Conservation (phyloP, 2,113 vertebrate species). For the Cervus canadensis region DNA sequence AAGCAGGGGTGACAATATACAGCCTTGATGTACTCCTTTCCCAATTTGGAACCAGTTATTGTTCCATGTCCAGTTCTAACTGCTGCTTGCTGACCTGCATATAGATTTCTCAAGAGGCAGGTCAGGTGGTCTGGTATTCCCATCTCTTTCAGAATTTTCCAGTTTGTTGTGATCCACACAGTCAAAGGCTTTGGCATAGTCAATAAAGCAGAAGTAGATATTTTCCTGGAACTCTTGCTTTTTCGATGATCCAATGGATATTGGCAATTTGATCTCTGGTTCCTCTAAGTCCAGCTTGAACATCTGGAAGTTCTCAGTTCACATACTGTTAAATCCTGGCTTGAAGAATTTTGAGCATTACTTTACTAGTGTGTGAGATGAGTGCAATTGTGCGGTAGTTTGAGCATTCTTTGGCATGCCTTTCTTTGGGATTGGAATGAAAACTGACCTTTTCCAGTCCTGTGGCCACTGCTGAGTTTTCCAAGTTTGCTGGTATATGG, state of each 20-base stretch:
- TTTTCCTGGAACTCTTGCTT: neutral
- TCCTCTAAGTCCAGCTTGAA: neutral
- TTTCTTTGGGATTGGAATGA: neutral
- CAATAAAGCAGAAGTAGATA: neutral
- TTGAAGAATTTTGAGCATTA: neutral
- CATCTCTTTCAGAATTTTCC: neutral
- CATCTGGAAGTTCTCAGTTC: neutral
- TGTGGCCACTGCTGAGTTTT: neutral
- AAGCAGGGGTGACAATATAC: neutral
- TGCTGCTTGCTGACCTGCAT: neutral
- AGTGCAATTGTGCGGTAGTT: neutral
- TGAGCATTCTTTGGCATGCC: neutral
- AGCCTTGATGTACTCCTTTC: accelerated
- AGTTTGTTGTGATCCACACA: neutral
- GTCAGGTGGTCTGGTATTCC: neutral
- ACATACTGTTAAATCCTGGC: neutral
- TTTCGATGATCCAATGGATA: neutral
- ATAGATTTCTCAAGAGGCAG: neutral
- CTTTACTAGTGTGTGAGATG: neutral
- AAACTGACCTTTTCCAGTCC: neutral
- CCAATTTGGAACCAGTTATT: neutral
- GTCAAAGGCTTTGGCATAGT: neutral
- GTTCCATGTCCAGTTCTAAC: accelerated
- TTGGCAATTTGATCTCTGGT: neutral
- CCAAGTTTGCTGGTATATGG: neutral